Conservation (phyloP, 2,113 vertebrate species). For the Machaerirhynchus nigripectus region DNA sequence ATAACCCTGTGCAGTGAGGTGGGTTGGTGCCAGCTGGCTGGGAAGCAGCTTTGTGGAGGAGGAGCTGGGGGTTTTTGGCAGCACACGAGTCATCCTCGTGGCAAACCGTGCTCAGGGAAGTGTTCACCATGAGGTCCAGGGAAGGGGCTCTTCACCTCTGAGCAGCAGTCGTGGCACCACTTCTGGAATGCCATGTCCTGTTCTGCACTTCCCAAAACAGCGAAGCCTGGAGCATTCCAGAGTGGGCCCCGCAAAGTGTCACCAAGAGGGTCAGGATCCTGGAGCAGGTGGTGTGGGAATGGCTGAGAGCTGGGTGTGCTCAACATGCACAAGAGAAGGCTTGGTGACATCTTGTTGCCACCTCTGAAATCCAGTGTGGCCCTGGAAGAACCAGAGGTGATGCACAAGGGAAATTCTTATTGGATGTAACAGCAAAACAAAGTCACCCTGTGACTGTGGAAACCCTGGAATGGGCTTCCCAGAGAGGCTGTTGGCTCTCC, state of each 20-base stretch:
- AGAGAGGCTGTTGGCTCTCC: background rate
- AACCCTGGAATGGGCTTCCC: background rate
- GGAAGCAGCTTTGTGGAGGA: background rate
- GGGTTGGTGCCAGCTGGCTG: background rate
- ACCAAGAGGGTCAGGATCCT: background rate
- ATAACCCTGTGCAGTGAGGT: background rate
- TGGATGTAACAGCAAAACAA: background rate
- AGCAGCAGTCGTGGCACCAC: background rate
- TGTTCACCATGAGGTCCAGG: background rate
- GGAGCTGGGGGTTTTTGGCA: background rate
- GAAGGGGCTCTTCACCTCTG: background rate
- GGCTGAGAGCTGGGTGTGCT: background rate
- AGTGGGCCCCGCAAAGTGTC: background rate
- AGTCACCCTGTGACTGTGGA: background rate
- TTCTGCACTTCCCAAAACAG: background rate
- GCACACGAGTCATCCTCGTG: background rate
- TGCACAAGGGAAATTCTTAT: background rate
- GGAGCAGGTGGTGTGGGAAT: fast-evolving
- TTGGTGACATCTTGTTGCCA: background rate
- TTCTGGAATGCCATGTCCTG: background rate
- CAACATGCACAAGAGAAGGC: background rate
- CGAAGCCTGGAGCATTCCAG: background rate
- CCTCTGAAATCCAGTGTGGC: background rate
- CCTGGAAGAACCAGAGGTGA: background rate
- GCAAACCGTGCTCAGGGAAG: background rate